Percentiles rank a stretch among this genome's conserved stretches.
phyloP scores from a whole-genome alignment of 2,888 invertebrate species.

The Lucinisca nassula region DNA sequence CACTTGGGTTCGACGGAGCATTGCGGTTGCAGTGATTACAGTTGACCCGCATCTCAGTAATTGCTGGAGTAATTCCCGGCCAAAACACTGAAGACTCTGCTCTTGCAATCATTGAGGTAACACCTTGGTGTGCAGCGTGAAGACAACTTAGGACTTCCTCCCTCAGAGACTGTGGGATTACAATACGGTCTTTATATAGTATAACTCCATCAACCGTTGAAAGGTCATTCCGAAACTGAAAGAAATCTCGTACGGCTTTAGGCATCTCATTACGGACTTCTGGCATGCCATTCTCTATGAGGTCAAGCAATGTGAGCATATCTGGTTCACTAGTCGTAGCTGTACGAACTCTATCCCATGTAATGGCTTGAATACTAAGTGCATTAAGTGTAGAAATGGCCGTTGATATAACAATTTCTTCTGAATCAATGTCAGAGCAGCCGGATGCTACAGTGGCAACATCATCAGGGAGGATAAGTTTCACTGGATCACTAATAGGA shows the following conservation, averaged over 20 bases:
- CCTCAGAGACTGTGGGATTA: conserved; percentile 72
- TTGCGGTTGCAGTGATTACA: conserved; percentile 70
- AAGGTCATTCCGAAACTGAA: conserved; percentile 15
- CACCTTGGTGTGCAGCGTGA: conserved; percentile 78
- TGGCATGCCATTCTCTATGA: conserved; percentile 43
- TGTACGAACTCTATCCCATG: conserved; percentile 66
- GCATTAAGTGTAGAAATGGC: neutral
- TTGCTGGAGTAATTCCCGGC: conserved; percentile 73
- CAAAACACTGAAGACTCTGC: conserved; percentile 75
- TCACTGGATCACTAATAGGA: conserved; percentile 47
- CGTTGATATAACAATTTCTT: neutral
- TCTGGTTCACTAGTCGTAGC: conserved; percentile 64
- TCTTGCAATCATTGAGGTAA: conserved; percentile 69
- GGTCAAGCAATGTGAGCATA: conserved; percentile 41
- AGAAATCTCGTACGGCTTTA: conserved; percentile 17
- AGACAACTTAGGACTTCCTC: conserved; percentile 55
- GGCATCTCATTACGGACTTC: conserved; percentile 19
- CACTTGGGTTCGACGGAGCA: conserved; percentile 70
- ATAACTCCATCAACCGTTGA: conserved; percentile 31
- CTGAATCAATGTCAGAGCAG: neutral
- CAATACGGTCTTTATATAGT: conserved; percentile 67
- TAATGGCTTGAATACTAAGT: conserved; percentile 37
- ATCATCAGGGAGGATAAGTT: conserved; percentile 42
- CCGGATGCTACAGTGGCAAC: conserved; percentile 5
- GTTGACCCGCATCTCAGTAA: conserved; percentile 23